These are phyloP conservation scores for Rynchops niger DNA, from an alignment of 2,113 vertebrate genomes.

Conservation along the genomic window DNA sequence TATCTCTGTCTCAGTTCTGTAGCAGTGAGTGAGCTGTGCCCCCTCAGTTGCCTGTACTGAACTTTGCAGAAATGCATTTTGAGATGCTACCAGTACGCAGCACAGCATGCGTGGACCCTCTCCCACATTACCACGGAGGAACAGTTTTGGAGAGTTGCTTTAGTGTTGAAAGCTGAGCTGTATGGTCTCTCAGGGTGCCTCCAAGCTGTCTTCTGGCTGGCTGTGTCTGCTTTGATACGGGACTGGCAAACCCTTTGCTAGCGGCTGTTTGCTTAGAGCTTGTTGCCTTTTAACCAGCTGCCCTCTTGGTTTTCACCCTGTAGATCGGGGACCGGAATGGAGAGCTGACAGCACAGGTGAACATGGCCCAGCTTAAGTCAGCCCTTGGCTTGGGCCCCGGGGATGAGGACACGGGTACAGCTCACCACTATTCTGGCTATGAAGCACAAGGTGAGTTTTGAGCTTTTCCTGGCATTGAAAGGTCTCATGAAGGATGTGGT, in stretches of 20 bases:
- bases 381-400: constrained; percentile 73
- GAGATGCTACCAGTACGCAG: neutral
- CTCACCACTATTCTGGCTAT: constrained; percentile 81
- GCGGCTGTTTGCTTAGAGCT: neutral
- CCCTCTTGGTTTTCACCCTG: neutral
- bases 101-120: neutral
- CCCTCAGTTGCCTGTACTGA: too few relatives aligned
- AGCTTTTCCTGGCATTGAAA: neutral
- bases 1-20: neutral
- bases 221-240: neutral
- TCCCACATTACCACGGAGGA: neutral
- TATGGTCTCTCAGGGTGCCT: neutral
- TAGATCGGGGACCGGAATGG: constrained; percentile 90
- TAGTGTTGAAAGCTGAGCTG: neutral
- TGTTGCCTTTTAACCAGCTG: neutral
- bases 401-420: constrained; percentile 65
- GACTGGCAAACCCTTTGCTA: neutral
- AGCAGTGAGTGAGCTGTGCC: neutral
- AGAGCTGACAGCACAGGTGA: constrained; percentile 87
- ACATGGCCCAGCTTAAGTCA: constrained; percentile 86
- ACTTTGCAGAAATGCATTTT: accelerated
- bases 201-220: neutral
- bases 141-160: neutral
- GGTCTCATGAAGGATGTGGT: accelerated
- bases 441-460: constrained; percentile 87